Percentiles rank a stretch among this genome's conserved stretches.
Evolutionary conservation across 2,113 vertebrate genomes (phyloP).

Genomic region (Chloebia gouldiae): DNA sequence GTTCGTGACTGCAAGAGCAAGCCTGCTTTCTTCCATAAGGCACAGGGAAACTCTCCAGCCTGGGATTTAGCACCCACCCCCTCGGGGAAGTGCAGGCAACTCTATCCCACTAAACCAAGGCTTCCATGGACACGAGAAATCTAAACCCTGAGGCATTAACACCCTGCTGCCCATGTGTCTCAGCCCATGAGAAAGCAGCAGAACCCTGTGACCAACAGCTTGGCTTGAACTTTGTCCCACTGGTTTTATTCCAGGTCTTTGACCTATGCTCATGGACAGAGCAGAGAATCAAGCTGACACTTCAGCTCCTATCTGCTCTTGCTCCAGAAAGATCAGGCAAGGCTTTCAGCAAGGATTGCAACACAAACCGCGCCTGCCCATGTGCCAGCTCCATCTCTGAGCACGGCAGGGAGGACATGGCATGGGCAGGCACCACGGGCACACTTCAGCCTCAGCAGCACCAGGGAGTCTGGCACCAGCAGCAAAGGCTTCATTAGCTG

Average conservation of each 20-base stretch:
- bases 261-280: neutral
- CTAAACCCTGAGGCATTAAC: neutral
- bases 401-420: neutral
- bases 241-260: constrained; percentile 28
- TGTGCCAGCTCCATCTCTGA: accelerated
- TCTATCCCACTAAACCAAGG: neutral
- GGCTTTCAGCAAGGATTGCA: neutral
- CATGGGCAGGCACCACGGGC: accelerated
- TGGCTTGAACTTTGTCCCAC: constrained; percentile 23
- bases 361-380: neutral
- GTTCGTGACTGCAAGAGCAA: neutral
- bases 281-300: neutral
- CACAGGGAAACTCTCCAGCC: neutral
- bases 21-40: neutral
- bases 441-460: neutral
- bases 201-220: neutral
- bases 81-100: neutral
- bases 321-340: neutral
- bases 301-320: neutral
- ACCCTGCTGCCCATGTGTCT: neutral
- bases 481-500: neutral
- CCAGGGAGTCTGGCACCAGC: neutral
- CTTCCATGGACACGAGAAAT: neutral
- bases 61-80: neutral
- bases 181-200: neutral